phyloP scores from a whole-genome alignment of 1,140 invertebrate genomes.

The Pectinophora gossypiella region DNA sequence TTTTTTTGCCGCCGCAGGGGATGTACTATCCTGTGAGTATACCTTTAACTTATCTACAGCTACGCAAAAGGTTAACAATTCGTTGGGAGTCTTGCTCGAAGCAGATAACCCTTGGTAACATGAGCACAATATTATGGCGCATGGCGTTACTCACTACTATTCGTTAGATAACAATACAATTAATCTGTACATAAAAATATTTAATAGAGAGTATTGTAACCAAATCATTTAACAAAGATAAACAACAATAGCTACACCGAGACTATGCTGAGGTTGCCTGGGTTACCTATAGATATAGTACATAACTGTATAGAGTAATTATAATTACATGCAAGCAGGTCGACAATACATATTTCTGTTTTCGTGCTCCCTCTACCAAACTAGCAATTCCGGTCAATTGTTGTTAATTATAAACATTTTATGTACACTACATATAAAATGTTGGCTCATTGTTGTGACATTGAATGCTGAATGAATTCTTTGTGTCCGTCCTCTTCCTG shows the following conservation, averaged over 20 bases:
- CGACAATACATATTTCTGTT: not conserved
- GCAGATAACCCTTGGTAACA: slow-evolving; percentile 12
- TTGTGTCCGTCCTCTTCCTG: slow-evolving; percentile 41
- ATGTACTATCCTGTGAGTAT: slow-evolving; percentile 94
- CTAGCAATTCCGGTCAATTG: not conserved
- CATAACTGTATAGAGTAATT: too few relatives aligned
- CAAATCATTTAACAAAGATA: not conserved
- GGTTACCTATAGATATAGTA: slow-evolving; percentile 1
- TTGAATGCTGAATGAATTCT: slow-evolving; percentile 55
- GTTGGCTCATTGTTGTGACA: slow-evolving; percentile 47
- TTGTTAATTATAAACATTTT: not conserved
- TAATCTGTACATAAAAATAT: not conserved
- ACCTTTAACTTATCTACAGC: not conserved
- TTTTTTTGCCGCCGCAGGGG: slow-evolving; percentile 94
- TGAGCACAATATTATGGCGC: slow-evolving; percentile 39
- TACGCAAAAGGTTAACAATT: slow-evolving; percentile 9
- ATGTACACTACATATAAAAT: not conserved
- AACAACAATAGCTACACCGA: not conserved
- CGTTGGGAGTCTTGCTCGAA: slow-evolving; percentile 4
- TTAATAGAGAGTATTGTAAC: not conserved
- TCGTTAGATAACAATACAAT: slow-evolving; percentile 2
- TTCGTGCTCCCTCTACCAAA: not conserved
- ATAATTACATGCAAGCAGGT: not conserved
- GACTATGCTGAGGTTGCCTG: slow-evolving; percentile 1
- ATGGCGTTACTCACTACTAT: slow-evolving; percentile 29